Percentiles rank a stretch among this genome's conserved stretches.
Conservation (phyloP, 1,140 invertebrate genomes). For the Kradibia gibbosae region DNA sequence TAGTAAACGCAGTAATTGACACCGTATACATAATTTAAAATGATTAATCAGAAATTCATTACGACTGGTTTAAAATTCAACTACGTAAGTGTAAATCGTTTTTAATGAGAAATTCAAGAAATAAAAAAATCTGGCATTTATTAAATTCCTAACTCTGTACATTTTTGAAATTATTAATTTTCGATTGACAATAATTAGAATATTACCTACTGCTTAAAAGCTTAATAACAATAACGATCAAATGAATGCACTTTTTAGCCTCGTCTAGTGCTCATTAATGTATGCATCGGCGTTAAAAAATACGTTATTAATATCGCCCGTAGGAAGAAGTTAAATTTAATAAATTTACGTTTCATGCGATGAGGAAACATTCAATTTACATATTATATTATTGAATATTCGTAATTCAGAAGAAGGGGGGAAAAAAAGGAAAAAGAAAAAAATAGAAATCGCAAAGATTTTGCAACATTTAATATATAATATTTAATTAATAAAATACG, state of each 20-base stretch:
- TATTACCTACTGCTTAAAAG: background rate
- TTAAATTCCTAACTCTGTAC: background rate
- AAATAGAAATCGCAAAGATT: too few species aligned
- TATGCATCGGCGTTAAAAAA: background rate
- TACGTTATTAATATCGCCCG: background rate
- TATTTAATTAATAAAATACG: too few species aligned
- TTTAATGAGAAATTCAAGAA: background rate
- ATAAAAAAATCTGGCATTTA: background rate
- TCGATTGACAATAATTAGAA: background rate
- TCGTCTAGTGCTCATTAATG: background rate
- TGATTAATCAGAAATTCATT: too few species aligned
- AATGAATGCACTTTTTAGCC: background rate
- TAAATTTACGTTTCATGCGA: too few species aligned
- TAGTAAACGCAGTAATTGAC: too few species aligned
- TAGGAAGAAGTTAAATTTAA: background rate
- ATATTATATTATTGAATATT: too few species aligned
- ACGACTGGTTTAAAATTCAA: too few species aligned
- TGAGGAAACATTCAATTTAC: too few species aligned
- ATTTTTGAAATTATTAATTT: background rate
- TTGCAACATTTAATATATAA: too few species aligned
- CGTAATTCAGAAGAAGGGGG: too few species aligned
- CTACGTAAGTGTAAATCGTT: background rate
- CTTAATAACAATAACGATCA: background rate
- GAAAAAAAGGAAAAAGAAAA: too few species aligned
- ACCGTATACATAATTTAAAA: too few species aligned